Conservation (phyloP, 1,140 invertebrate species). For the Seison nebaliae region DNA sequence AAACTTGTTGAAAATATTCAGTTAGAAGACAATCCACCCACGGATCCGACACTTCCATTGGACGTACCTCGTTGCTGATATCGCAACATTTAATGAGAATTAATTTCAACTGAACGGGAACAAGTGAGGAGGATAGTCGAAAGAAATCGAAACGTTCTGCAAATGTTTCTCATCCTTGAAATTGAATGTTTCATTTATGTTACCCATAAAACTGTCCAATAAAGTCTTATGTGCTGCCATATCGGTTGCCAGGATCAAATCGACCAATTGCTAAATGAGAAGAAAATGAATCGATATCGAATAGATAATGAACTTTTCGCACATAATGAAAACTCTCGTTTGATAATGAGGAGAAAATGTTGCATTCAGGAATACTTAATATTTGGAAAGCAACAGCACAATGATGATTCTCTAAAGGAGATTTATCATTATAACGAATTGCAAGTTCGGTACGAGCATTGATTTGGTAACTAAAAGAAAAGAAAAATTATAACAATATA, state of each 20-base stretch:
- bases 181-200: slow-evolving; percentile 15
- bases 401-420: slow-evolving; percentile 60
- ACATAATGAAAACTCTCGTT: slow-evolving; percentile 34
- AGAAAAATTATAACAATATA: not conserved
- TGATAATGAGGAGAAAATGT: slow-evolving; percentile 41
- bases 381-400: slow-evolving; percentile 57
- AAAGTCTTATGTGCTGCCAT: slow-evolving; percentile 29
- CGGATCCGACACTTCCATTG: slow-evolving; percentile 27
- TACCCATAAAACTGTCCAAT: slow-evolving; percentile 24
- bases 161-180: not conserved
- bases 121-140: not conserved
- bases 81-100: slow-evolving; percentile 30
- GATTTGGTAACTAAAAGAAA: slow-evolving; percentile 33
- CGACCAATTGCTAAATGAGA: slow-evolving; percentile 22
- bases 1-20: slow-evolving; percentile 30
- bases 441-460: slow-evolving; percentile 57
- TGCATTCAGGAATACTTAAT: slow-evolving; percentile 41
- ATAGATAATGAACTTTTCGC: slow-evolving; percentile 12
- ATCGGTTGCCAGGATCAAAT: slow-evolving; percentile 28
- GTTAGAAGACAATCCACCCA: slow-evolving; percentile 30
- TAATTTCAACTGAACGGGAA: slow-evolving; percentile 23
- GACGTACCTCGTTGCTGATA: slow-evolving; percentile 30
- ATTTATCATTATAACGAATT: slow-evolving; percentile 59
- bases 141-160: not conserved
- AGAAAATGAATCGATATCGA: not conserved